phyloP scores from a whole-genome alignment of 1,140 invertebrate genomes.

The Pogonognathellus flavescens region DNA sequence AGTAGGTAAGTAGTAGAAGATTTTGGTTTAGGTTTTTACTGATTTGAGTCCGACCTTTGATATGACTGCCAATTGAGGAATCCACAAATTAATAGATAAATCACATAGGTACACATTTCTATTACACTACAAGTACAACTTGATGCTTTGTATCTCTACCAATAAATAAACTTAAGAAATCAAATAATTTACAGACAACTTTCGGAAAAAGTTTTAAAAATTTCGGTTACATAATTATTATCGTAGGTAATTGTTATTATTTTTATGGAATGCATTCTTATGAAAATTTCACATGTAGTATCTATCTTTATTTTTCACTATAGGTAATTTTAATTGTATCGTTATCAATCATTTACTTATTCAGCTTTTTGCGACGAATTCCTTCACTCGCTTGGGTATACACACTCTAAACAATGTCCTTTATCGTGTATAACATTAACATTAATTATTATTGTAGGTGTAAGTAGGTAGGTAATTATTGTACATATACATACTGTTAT shows the following conservation, averaged over 20 bases:
- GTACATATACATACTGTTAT: neutral
- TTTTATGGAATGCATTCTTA: conserved; percentile 31
- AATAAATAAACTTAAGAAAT: conserved; percentile 8
- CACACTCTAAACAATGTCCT: neutral
- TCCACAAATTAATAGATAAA: conserved; percentile 14
- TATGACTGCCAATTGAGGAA: conserved; percentile 41
- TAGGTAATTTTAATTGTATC: too few relatives aligned
- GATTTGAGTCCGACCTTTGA: conserved; percentile 31
- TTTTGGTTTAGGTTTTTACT: conserved; percentile 5
- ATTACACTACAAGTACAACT: neutral
- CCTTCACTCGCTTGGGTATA: neutral
- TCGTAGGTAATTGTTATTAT: neutral
- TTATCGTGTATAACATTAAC: neutral
- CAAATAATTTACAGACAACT: neutral
- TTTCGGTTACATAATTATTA: neutral
- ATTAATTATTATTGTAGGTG: neutral
- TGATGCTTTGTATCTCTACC: neutral
- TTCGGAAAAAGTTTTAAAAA: neutral
- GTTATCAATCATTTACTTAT: too few relatives aligned
- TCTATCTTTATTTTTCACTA: neutral
- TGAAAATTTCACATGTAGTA: conserved; percentile 22
- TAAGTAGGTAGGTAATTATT: neutral
- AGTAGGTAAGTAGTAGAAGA: neutral
- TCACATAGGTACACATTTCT: conserved; percentile 6
- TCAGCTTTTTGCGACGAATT: neutral